phyloP scores from a whole-genome alignment of 2,888 invertebrate genomes.

The Himalopsyche kuldschensis region DNA sequence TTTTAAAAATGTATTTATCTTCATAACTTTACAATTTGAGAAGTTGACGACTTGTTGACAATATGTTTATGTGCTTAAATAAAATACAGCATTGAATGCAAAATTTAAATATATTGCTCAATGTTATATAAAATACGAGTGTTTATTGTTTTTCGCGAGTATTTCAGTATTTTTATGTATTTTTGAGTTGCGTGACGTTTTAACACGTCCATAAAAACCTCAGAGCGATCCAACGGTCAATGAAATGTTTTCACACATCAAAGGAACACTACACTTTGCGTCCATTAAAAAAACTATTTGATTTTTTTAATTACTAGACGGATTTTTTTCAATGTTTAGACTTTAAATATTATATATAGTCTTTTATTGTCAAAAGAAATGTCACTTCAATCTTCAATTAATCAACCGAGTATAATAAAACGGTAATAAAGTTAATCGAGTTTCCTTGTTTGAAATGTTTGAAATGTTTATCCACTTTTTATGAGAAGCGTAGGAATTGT shows the following conservation, averaged over 20 bases:
- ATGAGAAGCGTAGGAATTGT: no score
- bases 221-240: background rate
- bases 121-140: no score
- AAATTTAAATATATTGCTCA: no score
- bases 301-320: background rate
- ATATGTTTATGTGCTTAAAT: no score
- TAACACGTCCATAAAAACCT: background rate
- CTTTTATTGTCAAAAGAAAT: background rate
- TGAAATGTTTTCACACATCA: background rate
- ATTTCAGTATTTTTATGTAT: background rate
- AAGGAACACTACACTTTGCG: background rate
- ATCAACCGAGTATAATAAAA: background rate
- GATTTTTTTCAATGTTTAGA: no score
- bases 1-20: no score
- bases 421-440: background rate
- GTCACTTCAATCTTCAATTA: background rate
- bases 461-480: background rate
- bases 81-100: no score
- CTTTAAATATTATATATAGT: background rate
- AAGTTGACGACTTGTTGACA: no score
- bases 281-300: background rate
- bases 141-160: background rate
- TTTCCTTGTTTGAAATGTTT: background rate
- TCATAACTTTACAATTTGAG: no score
- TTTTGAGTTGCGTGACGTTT: background rate